phyloP scores from a whole-genome alignment of 1,140 invertebrate genomes.

The Sogatella furcifera region DNA sequence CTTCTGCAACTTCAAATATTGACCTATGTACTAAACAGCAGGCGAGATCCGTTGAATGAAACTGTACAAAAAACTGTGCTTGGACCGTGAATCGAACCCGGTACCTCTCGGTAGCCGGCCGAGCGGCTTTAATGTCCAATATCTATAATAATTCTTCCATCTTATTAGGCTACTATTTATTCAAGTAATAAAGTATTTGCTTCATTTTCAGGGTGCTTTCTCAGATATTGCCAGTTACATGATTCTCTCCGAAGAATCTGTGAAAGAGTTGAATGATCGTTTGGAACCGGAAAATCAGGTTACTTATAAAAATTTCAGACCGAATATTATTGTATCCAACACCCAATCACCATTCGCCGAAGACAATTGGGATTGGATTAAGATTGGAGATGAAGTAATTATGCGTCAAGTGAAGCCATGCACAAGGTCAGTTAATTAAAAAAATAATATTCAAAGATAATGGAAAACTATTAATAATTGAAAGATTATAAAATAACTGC shows the following conservation, averaged over 20 bases:
- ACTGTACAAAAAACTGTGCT: too few relatives aligned
- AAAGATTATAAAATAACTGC: not conserved
- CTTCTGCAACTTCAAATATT: too few relatives aligned
- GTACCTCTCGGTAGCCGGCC: too few relatives aligned
- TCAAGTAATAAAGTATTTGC: too few relatives aligned
- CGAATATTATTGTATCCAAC: conserved; percentile 34
- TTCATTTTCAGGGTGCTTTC: conserved; percentile 33
- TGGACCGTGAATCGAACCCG: too few relatives aligned
- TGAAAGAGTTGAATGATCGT: conserved; percentile 35
- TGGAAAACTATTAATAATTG: too few relatives aligned
- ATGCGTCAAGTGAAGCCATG: conserved; percentile 34
- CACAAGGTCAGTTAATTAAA: conserved; percentile 10
- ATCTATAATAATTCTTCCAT: too few relatives aligned
- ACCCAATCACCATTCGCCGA: conserved; percentile 33
- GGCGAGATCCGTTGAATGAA: too few relatives aligned
- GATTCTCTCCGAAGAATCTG: conserved; percentile 34
- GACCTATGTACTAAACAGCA: too few relatives aligned
- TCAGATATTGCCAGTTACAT: conserved; percentile 37
- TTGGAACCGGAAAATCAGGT: conserved; percentile 22
- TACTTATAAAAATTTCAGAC: conserved; percentile 34
- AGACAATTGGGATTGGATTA: conserved; percentile 35
- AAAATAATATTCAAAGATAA: too few relatives aligned
- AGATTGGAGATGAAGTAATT: conserved; percentile 31
- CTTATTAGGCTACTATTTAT: too few relatives aligned
- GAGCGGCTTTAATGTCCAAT: too few relatives aligned